Evolutionary conservation across 2,888 invertebrate species (phyloP), one percentile per base, ranked within the genome.

Genomic region (Oscheius onirici): DNA sequence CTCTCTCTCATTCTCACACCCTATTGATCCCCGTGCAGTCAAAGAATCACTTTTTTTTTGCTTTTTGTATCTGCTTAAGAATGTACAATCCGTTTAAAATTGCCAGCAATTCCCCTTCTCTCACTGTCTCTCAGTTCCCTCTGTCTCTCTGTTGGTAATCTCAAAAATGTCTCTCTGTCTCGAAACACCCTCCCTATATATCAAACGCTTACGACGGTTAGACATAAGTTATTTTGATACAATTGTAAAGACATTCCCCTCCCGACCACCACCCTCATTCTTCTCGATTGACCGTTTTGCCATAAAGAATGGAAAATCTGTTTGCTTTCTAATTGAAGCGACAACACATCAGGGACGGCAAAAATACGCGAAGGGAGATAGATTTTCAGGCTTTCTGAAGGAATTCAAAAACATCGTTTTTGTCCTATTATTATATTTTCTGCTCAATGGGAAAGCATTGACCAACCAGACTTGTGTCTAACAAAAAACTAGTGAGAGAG

Each of bases 131-230:
- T 43, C 58, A 40, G 41, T 58, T 58, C 13, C 17, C 57, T 28
- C 57, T 57, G 28, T 28, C n/a, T 24, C 54, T 24, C 26, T 54
- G 15, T 54, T 26, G 15, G 13, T 20, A 54, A 24, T 54, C 20
- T 54, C 17, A 24, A 15, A 24, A 24, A 8, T 24, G 11, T 20
- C 15, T 10, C 26, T 26, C 1, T 28, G n/a, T 60, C 60, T 34
- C 17, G n/a, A 41, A 41, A 60, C 24, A 40, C 41, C 60, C 40
- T 10, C 61, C 28, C 15, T 46, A 26, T 63, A 43, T 60, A 63
- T 63, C 63, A 63, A 63, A 63, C 10, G 63, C 63, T 63, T 63
- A 63, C 49, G 63, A 63, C 63, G 63, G 63, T 63, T 63, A 63
- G 63, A 63, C 34, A 34, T 34, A 34, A 34, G 34, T 34, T 34